Evolutionary conservation across 2,797 vertebrate species (phyloP).

Genomic region (Xenops minutus): DNA sequence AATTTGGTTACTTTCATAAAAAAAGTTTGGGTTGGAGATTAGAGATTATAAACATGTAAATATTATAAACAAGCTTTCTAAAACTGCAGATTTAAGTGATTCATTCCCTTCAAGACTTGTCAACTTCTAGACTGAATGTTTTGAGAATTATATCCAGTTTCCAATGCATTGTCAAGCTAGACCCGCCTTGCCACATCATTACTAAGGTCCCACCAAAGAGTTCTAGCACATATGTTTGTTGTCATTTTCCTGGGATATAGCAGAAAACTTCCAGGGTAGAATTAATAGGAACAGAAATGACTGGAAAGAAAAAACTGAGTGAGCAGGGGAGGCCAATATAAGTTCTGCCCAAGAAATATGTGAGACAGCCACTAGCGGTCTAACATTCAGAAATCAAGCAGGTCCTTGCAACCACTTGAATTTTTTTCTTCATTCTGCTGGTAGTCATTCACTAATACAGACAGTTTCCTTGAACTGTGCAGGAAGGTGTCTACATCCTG

Average conservation of each 20-base stretch:
- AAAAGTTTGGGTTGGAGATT: neutral
- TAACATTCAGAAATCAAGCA: neutral
- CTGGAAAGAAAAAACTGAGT: neutral
- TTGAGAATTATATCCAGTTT: neutral
- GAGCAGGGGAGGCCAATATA: neutral
- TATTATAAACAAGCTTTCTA: neutral
- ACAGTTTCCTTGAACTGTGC: neutral
- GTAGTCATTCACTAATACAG: neutral
- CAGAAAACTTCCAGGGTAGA: neutral
- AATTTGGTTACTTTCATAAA: neutral
- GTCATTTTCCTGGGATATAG: neutral
- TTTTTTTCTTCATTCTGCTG: neutral
- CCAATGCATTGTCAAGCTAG: neutral
- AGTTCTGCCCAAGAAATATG: neutral
- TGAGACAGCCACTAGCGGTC: neutral
- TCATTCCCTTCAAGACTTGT: neutral
- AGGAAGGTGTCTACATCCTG: neutral
- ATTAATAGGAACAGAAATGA: neutral
- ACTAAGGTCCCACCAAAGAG: neutral
- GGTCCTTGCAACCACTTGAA: neutral
- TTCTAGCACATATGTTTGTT: neutral
- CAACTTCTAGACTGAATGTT: neutral
- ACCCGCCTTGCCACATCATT: neutral
- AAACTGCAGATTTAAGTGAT: neutral
- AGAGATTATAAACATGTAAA: neutral